phyloP scores from a whole-genome alignment of 2,888 invertebrate species.

The Leptothorax acervorum region DNA sequence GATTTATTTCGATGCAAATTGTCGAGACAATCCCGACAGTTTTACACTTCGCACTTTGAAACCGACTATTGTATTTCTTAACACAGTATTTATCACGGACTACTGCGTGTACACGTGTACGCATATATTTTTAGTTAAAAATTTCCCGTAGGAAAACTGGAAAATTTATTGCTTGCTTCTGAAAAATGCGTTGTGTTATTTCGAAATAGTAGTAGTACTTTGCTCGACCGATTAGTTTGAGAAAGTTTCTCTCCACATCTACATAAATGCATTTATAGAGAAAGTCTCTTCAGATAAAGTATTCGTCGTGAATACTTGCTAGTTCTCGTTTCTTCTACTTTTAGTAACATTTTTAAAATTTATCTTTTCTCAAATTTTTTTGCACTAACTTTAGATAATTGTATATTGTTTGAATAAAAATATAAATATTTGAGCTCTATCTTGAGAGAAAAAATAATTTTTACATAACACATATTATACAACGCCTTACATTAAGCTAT shows the following conservation, averaged over 20 bases:
- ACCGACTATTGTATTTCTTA: background rate
- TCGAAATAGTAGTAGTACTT: background rate
- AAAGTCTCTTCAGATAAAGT: conserved; percentile 23
- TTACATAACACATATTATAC: background rate
- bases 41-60: background rate
- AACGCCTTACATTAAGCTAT: conserved; percentile 1
- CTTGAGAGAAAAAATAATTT: background rate
- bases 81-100: background rate
- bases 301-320: background rate
- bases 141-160: background rate
- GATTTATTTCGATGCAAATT: conserved; percentile 2
- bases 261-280: conserved; percentile 30
- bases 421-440: background rate
- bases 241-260: conserved; percentile 38
- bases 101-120: background rate
- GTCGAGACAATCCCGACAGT: background rate
- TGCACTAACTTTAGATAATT: background rate
- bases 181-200: background rate
- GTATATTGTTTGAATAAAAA: background rate
- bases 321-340: background rate
- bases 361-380: background rate
- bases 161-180: background rate
- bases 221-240: background rate
- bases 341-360: background rate
- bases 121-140: background rate